Evolutionary conservation across 2,888 invertebrate genomes (phyloP), one percentile per base, ranked within the genome.

Genomic region (Craniophora ligustri): DNA sequence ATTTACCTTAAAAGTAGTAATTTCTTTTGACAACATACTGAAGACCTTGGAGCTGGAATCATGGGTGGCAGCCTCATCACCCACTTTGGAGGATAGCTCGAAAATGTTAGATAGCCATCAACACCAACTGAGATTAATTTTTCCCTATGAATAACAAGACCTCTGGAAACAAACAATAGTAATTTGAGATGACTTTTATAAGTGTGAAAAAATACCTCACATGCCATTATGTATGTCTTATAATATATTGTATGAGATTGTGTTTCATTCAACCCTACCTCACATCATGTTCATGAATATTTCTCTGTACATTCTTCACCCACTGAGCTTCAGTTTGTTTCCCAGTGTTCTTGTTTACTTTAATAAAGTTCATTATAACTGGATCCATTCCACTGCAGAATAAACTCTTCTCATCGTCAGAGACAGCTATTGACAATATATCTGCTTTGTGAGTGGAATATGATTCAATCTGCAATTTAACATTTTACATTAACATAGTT

Each of bases 211-310:
- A n/a, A n/a, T n/a, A n/a, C n/a, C n/a, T n/a, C n/a, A n/a, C n/a
- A n/a, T n/a, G n/a, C n/a, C n/a, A n/a, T n/a, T n/a, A n/a, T n/a
- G n/a, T n/a, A n/a, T n/a, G n/a, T n/a, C n/a, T n/a, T n/a, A n/a
- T n/a, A n/a, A n/a, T n/a, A n/a, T n/a, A n/a, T n/a, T n/a, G n/a
- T n/a, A n/a, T n/a, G n/a, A n/a, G n/a, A n/a, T n/a, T n/a, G n/a
- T n/a, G 23, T 7, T 4, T 7, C n/a, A n/a, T 30, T 3, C 11
- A 30, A 11, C 26, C 10, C 4, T 35, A 93, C 91, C 94, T 91
- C 0, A 99, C 97, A 89, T 98, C 98, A 84, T 99, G 98, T 39
- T 96, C 96, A 85, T 99, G 98, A 41, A 97, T 95, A 76, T 95
- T 94, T 55, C 97, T 94, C 67, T 97, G 96, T 5, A 96, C 94